These are phyloP conservation scores for Triops cancriformis DNA, from an alignment of 1,140 invertebrate species.

Conservation along the genomic window DNA sequence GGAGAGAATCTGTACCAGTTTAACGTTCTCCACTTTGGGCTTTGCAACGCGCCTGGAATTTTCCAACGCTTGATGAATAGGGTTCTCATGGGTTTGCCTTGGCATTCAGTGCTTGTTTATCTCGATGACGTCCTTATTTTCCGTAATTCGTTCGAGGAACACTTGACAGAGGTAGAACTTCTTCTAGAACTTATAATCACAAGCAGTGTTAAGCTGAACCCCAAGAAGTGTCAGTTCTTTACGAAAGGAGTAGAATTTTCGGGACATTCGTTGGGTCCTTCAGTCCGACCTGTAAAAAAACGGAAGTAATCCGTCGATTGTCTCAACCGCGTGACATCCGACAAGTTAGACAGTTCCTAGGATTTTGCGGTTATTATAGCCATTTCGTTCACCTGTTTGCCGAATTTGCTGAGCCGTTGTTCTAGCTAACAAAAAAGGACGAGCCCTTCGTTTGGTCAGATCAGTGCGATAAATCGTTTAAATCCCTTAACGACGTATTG, in stretches of 20 bases:
- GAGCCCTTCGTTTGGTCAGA: no score
- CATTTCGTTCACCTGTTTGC: no score
- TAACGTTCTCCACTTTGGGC: slow-evolving; percentile 35
- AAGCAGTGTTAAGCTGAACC: slow-evolving; percentile 32
- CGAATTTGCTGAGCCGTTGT: no score
- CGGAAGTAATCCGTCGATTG: no score
- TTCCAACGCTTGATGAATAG: slow-evolving; percentile 34
- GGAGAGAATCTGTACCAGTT: slow-evolving; percentile 36
- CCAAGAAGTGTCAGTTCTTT: slow-evolving; percentile 39
- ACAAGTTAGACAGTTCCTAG: no score
- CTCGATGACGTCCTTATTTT: slow-evolving; percentile 26
- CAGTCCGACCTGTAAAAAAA: no score
- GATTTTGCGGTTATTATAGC: no score
- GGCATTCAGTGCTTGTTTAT: slow-evolving; percentile 19
- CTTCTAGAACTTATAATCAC: slow-evolving; percentile 25
- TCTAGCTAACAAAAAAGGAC: no score
- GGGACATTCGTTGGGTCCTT: no score
- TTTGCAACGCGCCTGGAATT: slow-evolving; percentile 29
- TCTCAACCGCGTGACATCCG: no score
- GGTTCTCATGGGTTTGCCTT: slow-evolving; percentile 28
- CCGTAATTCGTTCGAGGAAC: slow-evolving; percentile 22
- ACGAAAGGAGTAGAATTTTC: slow-evolving; percentile 36
- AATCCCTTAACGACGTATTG: no score
- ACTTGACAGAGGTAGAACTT: slow-evolving; percentile 27
- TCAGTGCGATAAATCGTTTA: no score